These are phyloP conservation scores for Aethina tumida DNA, from an alignment of 1,140 invertebrate species.

Conservation along the genomic window DNA sequence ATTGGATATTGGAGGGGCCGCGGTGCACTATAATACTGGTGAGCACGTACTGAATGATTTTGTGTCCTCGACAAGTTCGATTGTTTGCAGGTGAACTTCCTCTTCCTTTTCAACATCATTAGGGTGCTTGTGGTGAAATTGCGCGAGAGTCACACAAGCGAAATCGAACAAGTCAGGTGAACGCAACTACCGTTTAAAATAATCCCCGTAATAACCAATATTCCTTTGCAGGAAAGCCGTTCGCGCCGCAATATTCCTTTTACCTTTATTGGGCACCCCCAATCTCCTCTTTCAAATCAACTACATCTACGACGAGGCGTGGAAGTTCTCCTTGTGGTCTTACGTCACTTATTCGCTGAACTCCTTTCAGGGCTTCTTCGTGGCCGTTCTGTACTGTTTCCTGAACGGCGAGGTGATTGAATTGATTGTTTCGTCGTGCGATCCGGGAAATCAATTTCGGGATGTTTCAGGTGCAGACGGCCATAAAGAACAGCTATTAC, in stretches of 20 bases:
- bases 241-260: slow-evolving; percentile 63
- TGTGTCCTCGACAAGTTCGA: background rate
- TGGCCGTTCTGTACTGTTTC: slow-evolving; percentile 79
- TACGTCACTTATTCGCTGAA: slow-evolving; percentile 70
- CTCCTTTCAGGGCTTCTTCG: slow-evolving; percentile 80
- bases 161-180: slow-evolving; percentile 72
- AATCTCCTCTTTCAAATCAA: slow-evolving; percentile 66
- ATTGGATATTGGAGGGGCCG: slow-evolving; percentile 83
- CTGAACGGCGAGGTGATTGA: slow-evolving; percentile 72
- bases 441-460: background rate
- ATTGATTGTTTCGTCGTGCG: slow-evolving; percentile 3
- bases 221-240: slow-evolving; percentile 59
- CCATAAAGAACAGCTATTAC: slow-evolving; percentile 28
- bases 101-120: slow-evolving; percentile 78
- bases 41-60: slow-evolving; percentile 32
- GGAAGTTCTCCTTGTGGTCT: slow-evolving; percentile 70
- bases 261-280: slow-evolving; percentile 73
- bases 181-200: background rate
- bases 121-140: slow-evolving; percentile 75
- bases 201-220: background rate
- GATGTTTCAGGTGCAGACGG: slow-evolving; percentile 27
- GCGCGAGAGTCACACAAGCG: slow-evolving; percentile 62
- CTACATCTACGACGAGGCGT: slow-evolving; percentile 49
- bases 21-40: slow-evolving; percentile 66
- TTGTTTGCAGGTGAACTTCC: slow-evolving; percentile 63